Conservation (phyloP, 2,797 vertebrate species). For the Sparidentex hasta region DNA sequence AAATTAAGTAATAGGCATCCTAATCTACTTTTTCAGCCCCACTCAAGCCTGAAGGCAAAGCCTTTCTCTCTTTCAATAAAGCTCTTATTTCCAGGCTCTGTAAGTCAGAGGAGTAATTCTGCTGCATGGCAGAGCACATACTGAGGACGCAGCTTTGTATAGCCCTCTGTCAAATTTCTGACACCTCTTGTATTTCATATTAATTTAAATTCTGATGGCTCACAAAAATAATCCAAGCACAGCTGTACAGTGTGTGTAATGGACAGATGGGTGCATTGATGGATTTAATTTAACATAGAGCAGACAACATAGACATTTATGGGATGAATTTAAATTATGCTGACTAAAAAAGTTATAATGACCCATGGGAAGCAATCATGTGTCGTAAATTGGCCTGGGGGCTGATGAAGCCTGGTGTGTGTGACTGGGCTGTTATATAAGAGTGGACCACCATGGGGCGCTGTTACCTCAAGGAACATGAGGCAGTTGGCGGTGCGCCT, state of each 20-base stretch:
- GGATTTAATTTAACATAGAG: conserved; percentile 47
- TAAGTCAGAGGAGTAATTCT: conserved; percentile 58
- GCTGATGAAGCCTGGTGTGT: conserved; percentile 15
- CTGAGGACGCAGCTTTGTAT: conserved; percentile 45
- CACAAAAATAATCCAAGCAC: conserved; percentile 55
- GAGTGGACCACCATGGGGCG: conserved; percentile 54
- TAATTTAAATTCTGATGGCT: conserved; percentile 65
- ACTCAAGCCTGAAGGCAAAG: conserved; percentile 69
- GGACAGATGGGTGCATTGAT: conserved; percentile 40
- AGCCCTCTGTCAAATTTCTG: conserved; percentile 43
- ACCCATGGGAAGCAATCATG: conserved; percentile 57
- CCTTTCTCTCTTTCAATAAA: conserved; percentile 57
- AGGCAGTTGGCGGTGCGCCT: conserved; percentile 8
- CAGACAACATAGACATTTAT: conserved; percentile 21
- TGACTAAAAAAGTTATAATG: conserved; percentile 54
- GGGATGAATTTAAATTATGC: conserved; percentile 38
- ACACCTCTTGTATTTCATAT: conserved; percentile 62
- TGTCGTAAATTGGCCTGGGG: conserved; percentile 31
- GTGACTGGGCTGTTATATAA: conserved; percentile 16
- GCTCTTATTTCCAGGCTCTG: conserved; percentile 46
- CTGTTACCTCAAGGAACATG: conserved; percentile 33
- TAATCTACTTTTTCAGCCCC: conserved; percentile 68
- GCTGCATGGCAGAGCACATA: conserved; percentile 46
- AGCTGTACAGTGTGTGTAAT: conserved; percentile 41
- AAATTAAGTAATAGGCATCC: conserved; percentile 71